Base-by-base conservation (phyloP, 2,888 invertebrate species). In the Macrophya annulata region DNA sequence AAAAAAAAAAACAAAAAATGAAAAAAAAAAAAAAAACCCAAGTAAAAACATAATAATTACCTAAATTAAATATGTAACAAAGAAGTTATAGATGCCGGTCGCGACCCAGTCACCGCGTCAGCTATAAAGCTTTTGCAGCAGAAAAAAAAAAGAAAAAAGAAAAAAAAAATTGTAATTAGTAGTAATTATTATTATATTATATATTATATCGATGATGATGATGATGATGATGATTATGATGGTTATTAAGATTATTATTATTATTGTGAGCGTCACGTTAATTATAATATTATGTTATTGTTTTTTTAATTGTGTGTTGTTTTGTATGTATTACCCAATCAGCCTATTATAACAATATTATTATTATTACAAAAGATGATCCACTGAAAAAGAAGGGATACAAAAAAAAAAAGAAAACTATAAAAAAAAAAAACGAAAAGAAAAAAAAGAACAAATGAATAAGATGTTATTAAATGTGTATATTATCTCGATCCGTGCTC, bases 231-330 rank as follows among this genome's bases (percentile, higher is more conserved):
- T n/a, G 87, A 62, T 25, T 12, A 62, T 93, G 92, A 93, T 93
- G 91, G 90, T 91, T 90, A 90, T 89, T 88, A 90, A 88, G 88
- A 89, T 88, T 90, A 90, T 91, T 90, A 92, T 92, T 93, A 93
- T 94, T 94, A 93, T 92, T 93, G 93, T 93, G 92, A 92, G 90
- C 93, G 93, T 91, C 92, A 92, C 92, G 92, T 93, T 93, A 92
- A 31, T 31, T 31, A 31, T 31, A 31, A 92, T 93, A 93, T 93
- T 93, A 93, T 93, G 92, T 93, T 93, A 93, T 93, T 93, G 93
- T 93, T 93, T 93, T 93, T 93, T 93, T 93, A 92, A 93, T 93
- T 93, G 93, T 92, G 93, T 93, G 93, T 94, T 94, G 94, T 94
- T 94, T 94, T 94, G 93, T 94, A 94, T 94, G 93, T 94, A 91